These are phyloP conservation scores for Aphidoletes aphidimyza DNA, from an alignment of 2,888 invertebrate genomes.

Conservation along the genomic window DNA sequence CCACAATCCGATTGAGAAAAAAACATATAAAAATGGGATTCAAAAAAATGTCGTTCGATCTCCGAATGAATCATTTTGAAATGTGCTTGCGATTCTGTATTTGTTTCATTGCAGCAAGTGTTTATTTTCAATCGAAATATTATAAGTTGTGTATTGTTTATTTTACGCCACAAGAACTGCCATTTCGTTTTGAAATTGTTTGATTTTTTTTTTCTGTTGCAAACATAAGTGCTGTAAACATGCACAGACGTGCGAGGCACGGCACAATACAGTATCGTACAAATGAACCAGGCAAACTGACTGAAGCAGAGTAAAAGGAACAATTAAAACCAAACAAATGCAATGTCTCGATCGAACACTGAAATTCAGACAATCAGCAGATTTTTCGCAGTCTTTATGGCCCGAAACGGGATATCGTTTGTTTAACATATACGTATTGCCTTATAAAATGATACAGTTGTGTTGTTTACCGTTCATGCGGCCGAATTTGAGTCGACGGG, in stretches of 20 bases:
- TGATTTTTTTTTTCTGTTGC: background rate
- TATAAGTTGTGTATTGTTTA: background rate
- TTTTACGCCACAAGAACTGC: slow-evolving; percentile 23
- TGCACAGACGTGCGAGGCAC: background rate
- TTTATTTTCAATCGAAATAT: slow-evolving; percentile 14
- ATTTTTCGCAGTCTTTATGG: background rate
- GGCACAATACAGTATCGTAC: background rate
- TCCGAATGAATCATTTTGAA: background rate
- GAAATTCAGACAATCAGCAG: slow-evolving; percentile 16
- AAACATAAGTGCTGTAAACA: slow-evolving; percentile 16
- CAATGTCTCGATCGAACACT: slow-evolving; percentile 26
- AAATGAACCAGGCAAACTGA: background rate
- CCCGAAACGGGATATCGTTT: background rate
- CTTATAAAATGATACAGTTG: slow-evolving; percentile 22
- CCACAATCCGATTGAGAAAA: too few relatives aligned
- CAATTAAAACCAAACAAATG: background rate
- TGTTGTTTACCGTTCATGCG: slow-evolving; percentile 2
- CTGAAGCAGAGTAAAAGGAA: background rate
- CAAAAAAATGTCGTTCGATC: background rate
- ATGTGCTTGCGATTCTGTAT: background rate
- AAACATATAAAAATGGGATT: background rate
- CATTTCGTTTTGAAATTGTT: background rate
- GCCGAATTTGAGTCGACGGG: background rate
- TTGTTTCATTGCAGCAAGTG: background rate
- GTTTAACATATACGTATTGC: background rate